These are phyloP conservation scores for Characodon lateralis DNA, from an alignment of 2,797 vertebrate genomes.

Conservation along the genomic window DNA sequence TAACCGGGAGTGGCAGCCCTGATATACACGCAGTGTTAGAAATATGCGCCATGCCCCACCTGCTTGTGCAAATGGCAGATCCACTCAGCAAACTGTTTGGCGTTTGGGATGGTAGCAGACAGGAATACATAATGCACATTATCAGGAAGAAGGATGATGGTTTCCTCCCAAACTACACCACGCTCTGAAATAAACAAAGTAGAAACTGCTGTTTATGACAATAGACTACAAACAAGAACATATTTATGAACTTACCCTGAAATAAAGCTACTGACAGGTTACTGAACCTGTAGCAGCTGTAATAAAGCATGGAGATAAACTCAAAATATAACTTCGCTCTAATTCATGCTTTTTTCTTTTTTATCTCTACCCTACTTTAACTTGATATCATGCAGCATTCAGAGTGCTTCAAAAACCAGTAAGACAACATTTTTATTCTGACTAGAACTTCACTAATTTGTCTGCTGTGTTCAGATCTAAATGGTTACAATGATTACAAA, in stretches of 20 bases:
- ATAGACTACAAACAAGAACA: neutral
- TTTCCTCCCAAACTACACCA: constrained; percentile 99
- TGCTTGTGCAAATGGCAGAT: constrained; percentile 98
- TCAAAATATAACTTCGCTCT: neutral
- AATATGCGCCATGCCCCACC: constrained; percentile 59
- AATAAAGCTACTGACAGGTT: neutral
- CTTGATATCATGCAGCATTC: too few relatives aligned
- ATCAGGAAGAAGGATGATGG: constrained; percentile 97
- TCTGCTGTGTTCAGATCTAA: too few relatives aligned
- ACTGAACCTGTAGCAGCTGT: neutral
- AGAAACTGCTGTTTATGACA: neutral
- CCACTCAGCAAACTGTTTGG: constrained; percentile 98
- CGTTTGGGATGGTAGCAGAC: constrained; percentile 98
- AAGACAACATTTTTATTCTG: neutral
- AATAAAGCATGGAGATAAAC: too few relatives aligned
- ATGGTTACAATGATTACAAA: neutral
- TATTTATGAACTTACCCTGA: neutral
- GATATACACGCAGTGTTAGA: neutral
- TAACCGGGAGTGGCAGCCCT: neutral
- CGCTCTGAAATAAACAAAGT: constrained; percentile 82
- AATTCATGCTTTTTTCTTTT: neutral
- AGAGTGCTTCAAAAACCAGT: neutral
- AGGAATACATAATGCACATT: constrained; percentile 98
- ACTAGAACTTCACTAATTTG: too few relatives aligned
- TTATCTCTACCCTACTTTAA: neutral